Conservation (phyloP, 2,888 invertebrate species). For the Diaperis boleti region DNA sequence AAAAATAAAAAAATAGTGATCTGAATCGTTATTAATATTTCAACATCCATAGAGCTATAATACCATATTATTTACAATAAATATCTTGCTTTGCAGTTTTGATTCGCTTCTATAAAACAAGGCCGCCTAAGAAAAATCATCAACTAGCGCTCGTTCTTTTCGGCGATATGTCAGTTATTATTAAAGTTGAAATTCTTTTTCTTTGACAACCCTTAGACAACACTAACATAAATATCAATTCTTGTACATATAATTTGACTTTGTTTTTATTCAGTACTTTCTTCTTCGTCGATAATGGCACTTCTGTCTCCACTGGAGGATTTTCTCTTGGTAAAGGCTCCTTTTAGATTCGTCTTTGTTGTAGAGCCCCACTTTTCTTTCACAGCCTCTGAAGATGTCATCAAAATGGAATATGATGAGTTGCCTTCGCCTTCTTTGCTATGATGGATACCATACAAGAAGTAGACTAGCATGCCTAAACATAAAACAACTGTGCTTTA, state of each 20-base stretch:
- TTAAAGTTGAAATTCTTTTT: not conserved
- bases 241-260: slow-evolving; percentile 2
- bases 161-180: slow-evolving; percentile 18
- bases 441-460: slow-evolving; percentile 87
- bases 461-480: slow-evolving; percentile 83
- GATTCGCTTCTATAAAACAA: slow-evolving; percentile 18
- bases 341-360: slow-evolving; percentile 62
- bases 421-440: slow-evolving; percentile 80
- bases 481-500: slow-evolving; percentile 56
- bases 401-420: slow-evolving; percentile 74
- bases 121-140: slow-evolving; percentile 13
- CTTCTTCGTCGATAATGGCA: slow-evolving; percentile 63
- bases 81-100: slow-evolving; percentile 27
- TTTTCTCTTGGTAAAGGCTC: slow-evolving; percentile 60
- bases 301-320: slow-evolving; percentile 63
- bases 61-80: slow-evolving; percentile 34
- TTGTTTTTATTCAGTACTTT: slow-evolving; percentile 53
- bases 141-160: not conserved
- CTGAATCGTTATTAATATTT: slow-evolving; percentile 19
- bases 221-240: not conserved
- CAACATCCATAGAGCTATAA: slow-evolving; percentile 14
- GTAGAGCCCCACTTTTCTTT: slow-evolving; percentile 75
- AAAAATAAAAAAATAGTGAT: slow-evolving; percentile 11
- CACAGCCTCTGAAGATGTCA: slow-evolving; percentile 74
- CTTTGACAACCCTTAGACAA: not conserved